Evolutionary conservation across 2,888 invertebrate species (phyloP).

Genomic region (Sarcophaga rosellei): DNA sequence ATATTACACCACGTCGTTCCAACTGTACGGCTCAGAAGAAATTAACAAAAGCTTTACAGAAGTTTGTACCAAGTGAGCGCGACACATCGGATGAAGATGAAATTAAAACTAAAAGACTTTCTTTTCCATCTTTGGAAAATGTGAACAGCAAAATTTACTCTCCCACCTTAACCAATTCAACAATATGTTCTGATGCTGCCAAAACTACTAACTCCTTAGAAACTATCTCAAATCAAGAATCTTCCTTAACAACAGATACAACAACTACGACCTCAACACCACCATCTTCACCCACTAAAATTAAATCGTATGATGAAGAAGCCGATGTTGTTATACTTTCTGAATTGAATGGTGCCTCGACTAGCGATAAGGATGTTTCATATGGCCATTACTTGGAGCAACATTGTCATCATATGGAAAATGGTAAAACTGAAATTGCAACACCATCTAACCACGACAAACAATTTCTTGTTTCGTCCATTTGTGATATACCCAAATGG

Average conservation of each 20-base stretch:
- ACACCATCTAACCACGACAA: background rate
- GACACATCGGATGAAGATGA: constrained; percentile 59
- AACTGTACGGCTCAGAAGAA: constrained; percentile 64
- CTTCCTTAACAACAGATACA: background rate
- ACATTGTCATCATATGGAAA: constrained; percentile 52
- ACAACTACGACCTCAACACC: background rate
- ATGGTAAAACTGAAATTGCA: constrained; percentile 7
- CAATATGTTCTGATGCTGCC: background rate
- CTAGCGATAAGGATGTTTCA: constrained; percentile 36
- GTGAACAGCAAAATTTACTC: background rate
- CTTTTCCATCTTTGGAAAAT: constrained; percentile 61
- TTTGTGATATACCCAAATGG: constrained; percentile 70
- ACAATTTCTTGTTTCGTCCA: constrained; percentile 22
- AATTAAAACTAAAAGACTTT: constrained; percentile 41
- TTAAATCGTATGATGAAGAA: constrained; percentile 32
- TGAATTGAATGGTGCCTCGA: constrained; percentile 42
- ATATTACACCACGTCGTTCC: constrained; percentile 60
- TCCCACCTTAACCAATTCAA: background rate
- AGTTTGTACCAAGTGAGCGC: constrained; percentile 37
- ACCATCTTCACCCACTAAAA: background rate
- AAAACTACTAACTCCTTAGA: background rate
- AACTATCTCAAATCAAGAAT: constrained; percentile 4
- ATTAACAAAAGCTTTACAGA: constrained; percentile 66
- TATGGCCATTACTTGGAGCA: constrained; percentile 68
- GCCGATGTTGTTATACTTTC: constrained; percentile 64